Evolutionary conservation across 2,888 invertebrate species (phyloP).

Genomic region (Melanargia galathea): DNA sequence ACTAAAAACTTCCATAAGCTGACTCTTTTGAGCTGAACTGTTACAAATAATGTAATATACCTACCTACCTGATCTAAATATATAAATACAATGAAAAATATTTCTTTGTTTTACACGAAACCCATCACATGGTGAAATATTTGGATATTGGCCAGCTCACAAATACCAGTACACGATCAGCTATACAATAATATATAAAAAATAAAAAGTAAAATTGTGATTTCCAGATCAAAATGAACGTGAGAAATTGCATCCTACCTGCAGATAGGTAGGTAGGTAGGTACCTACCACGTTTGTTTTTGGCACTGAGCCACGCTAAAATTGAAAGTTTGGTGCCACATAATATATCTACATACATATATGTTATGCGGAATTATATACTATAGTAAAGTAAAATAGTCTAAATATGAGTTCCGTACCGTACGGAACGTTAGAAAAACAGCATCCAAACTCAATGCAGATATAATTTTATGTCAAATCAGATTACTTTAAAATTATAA

Average conservation of each 20-base stretch:
- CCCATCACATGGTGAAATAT: neutral
- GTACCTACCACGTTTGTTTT: slow-evolving; percentile 12
- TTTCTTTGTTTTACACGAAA: neutral
- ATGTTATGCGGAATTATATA: slow-evolving; percentile 2
- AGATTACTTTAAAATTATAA: neutral
- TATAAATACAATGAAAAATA: no score
- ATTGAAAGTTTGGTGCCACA: slow-evolving; percentile 18
- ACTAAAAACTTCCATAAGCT: no score
- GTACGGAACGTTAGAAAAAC: no score
- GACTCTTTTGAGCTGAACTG: no score
- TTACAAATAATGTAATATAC: no score
- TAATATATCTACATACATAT: slow-evolving; percentile 5
- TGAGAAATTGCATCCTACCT: neutral
- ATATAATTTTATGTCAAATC: neutral
- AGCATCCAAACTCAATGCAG: neutral
- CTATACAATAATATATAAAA: neutral
- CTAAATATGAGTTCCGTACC: no score
- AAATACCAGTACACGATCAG: neutral
- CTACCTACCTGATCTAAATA: no score
- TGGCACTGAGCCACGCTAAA: slow-evolving; percentile 35
- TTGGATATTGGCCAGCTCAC: neutral
- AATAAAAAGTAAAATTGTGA: neutral
- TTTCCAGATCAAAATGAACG: neutral
- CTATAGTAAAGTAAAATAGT: neutral
- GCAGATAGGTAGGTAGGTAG: neutral